Evolutionary conservation across 30 jellyfish, hydroid and myxozoan genomes (phyloP).

Genomic region (Morbakka virulenta): DNA sequence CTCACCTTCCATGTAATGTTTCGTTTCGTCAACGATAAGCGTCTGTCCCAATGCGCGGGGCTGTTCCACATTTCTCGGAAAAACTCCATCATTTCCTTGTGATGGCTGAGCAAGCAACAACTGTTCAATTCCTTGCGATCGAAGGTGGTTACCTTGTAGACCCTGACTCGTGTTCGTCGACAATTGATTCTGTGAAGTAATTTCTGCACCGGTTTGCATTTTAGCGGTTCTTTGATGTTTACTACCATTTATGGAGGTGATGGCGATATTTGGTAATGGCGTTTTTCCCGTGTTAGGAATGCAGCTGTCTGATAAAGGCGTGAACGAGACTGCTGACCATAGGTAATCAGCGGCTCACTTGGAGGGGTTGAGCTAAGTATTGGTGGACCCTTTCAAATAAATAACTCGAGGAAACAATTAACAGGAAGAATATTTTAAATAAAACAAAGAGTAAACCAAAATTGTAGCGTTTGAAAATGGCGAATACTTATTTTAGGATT

Average conservation of each 20-base stretch:
- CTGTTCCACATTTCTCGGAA: neutral
- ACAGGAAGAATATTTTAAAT: too few relatives aligned
- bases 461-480: too few relatives aligned
- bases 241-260: conserved; percentile 72
- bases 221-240: conserved; percentile 14
- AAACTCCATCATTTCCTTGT: neutral
- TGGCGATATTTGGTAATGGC: conserved; percentile 71
- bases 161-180: neutral
- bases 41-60: neutral
- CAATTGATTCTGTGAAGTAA: neutral
- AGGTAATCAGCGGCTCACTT: neutral
- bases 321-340: neutral
- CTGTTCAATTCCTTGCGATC: neutral
- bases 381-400: too few relatives aligned
- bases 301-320: neutral
- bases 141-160: neutral
- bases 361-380: neutral
- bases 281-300: conserved; percentile 8
- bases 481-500: too few relatives aligned
- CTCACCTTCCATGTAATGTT: neutral
- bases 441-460: too few relatives aligned
- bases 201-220: conserved; percentile 45
- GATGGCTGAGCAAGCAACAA: neutral
- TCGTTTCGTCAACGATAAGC: neutral
- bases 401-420: too few relatives aligned